phyloP scores from a whole-genome alignment of 2,797 vertebrate genomes.

The Apogon hyalosoma region DNA sequence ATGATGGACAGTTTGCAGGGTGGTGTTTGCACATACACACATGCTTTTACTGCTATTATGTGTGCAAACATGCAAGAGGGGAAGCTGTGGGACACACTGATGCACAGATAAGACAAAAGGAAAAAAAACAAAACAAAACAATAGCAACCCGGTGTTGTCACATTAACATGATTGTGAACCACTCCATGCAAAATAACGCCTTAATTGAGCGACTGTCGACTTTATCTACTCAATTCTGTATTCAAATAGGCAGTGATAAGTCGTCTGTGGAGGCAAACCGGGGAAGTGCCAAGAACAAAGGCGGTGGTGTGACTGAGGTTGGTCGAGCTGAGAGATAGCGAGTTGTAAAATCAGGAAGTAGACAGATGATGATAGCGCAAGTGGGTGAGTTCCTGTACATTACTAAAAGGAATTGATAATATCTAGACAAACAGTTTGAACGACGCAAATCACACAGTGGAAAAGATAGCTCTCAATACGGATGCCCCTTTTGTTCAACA shows the following conservation, averaged over 20 bases:
- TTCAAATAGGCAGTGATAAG: conserved; percentile 75
- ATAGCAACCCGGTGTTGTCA: conserved; percentile 51
- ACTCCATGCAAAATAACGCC: conserved; percentile 74
- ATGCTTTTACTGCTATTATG: conserved; percentile 30
- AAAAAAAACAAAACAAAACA: conserved; percentile 27
- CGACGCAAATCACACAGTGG: conserved; percentile 56
- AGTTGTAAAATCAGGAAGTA: conserved; percentile 65
- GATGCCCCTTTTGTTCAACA: conserved; percentile 64
- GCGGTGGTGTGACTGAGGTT: conserved; percentile 46
- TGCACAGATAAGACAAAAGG: conserved; percentile 39
- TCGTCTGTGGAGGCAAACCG: conserved; percentile 32
- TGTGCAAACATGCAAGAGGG: conserved; percentile 39
- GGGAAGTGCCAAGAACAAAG: conserved; percentile 65
- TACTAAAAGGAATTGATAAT: conserved; percentile 80
- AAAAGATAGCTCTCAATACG: conserved; percentile 52
- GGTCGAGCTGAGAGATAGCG: conserved; percentile 58
- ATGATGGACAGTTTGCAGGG: conserved; percentile 32
- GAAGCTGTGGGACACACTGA: conserved; percentile 43
- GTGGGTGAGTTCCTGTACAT: conserved; percentile 67
- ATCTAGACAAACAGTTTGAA: conserved; percentile 69
- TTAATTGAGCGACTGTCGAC: conserved; percentile 56
- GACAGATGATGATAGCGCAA: conserved; percentile 56
- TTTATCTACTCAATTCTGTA: conserved; percentile 67
- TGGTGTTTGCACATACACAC: conserved; percentile 24
- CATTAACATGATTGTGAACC: conserved; percentile 61